phyloP scores from a whole-genome alignment of 2,797 vertebrate species.

The Acanthurus lineatus region DNA sequence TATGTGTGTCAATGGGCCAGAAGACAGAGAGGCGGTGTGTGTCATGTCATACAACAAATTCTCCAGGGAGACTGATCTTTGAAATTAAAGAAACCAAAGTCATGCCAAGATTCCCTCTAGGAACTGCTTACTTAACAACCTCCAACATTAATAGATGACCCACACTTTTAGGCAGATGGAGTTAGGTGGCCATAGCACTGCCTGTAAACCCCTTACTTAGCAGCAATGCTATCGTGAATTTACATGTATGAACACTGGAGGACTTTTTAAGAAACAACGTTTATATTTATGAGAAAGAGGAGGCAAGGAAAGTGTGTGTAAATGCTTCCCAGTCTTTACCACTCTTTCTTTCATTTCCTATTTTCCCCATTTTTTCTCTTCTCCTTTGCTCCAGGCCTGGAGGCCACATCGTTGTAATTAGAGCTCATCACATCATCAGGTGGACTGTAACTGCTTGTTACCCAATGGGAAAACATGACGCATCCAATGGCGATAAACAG shows the following conservation, averaged over 20 bases:
- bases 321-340: not conserved
- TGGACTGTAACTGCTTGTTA: constrained; percentile 74
- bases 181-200: constrained; percentile 11
- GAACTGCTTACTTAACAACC: constrained; percentile 38
- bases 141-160: constrained; percentile 28
- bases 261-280: constrained; percentile 26
- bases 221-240: constrained; percentile 18
- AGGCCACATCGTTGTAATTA: constrained; percentile 67
- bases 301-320: constrained; percentile 9
- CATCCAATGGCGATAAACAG: constrained; percentile 80
- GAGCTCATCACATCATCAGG: constrained; percentile 77
- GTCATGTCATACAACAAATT: constrained; percentile 47
- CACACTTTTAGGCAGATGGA: constrained; percentile 8
- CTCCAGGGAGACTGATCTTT: constrained; percentile 47
- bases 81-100: constrained; percentile 43
- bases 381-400: constrained; percentile 13
- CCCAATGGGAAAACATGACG: constrained; percentile 81
- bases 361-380: not conserved
- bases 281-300: constrained; percentile 24
- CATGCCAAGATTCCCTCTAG: constrained; percentile 12
- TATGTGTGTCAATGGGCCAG: constrained; percentile 75
- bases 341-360: constrained; percentile 4
- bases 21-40: constrained; percentile 61
- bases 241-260: not conserved
- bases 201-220: constrained; percentile 11